Base-by-base conservation (phyloP, 2,113 vertebrate species). In the Protobothrops mucrosquamatus region DNA sequence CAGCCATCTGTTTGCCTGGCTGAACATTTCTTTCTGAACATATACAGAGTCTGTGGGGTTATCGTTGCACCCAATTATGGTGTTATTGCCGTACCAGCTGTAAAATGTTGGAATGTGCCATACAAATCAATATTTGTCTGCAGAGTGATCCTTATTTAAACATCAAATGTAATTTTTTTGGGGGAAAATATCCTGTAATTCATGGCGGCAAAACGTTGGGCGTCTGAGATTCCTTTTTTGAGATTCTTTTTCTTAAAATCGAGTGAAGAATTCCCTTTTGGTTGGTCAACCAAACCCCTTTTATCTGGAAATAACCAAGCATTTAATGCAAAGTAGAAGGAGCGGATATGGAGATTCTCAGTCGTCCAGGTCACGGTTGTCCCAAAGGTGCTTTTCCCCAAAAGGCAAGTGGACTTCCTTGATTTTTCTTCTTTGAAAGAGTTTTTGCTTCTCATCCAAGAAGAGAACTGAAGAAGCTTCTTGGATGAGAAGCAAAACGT, bases 1-100 rank as follows among this genome's bases (percentile, higher is more conserved):
- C 39, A 90, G 39, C 91, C 93, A 94, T 89, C 93, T 94, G 56
- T 93, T 96, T 96, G 61, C 23, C 11, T 94, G 10, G n/a, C 48
- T 94, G 85, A 87, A 89, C 81, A 86, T 1, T 90, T 95, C 91
- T 95, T 94, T 46, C 92, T 74, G 92, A 57, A 85, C 14, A 93
- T 61, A 9, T 4, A 94, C 20, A 6, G 89, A 3, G 61, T 92
- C 88, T 95, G 55, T 56, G 34, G 88, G 20, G 34, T 39, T 64
- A 0, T 95, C 2, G 46, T 1, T 87, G 90, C 6, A 56, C 48
- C 43, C 87, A 54, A 52, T 90, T 88, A 91, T 26, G 39, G 89
- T 48, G 51, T 26, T 74, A 0, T 95, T 1, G 89, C 5, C 92
- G 91, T 59, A 86, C 91, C 87, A 85, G 23, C 20, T 92, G 94